Evolutionary conservation across 2,888 invertebrate genomes (phyloP).

Genomic region (Sesamia inferens): DNA sequence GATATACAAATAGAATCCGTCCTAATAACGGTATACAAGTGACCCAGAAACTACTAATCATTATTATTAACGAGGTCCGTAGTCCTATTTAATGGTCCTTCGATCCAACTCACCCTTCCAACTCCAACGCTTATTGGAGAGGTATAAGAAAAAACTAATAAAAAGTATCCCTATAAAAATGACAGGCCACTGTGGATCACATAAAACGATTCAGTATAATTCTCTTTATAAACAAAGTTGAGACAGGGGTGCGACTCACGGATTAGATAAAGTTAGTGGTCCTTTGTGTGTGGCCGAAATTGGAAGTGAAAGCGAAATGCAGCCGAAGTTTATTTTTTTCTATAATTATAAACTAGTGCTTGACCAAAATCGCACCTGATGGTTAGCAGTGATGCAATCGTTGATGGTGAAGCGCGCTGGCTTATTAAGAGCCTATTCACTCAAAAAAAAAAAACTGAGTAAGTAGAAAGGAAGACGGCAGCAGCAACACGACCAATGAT

Average conservation of each 20-base stretch:
- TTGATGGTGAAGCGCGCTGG: too few relatives aligned
- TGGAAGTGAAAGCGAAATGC: conserved; percentile 20
- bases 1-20: neutral
- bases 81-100: neutral
- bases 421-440: too few relatives aligned
- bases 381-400: too few relatives aligned
- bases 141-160: conserved; percentile 51
- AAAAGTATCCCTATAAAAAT: conserved; percentile 58
- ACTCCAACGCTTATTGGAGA: conserved; percentile 17
- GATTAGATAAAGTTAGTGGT: conserved; percentile 62
- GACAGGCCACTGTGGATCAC: conserved; percentile 45
- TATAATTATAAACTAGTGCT: too few relatives aligned
- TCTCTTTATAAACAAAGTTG: conserved; percentile 64
- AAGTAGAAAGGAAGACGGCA: too few relatives aligned
- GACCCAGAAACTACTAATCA: neutral
- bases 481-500: too few relatives aligned
- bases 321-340: neutral
- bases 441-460: too few relatives aligned
- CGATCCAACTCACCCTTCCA: neutral
- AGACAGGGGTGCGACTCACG: conserved; percentile 53
- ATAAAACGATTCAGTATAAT: conserved; percentile 51
- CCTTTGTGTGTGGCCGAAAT: conserved; percentile 13
- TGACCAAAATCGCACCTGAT: too few relatives aligned
- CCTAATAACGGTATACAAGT: neutral
- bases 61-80: neutral